Base-by-base conservation (phyloP, 2,888 invertebrate species). In the Tenthredo scrophulariae region DNA sequence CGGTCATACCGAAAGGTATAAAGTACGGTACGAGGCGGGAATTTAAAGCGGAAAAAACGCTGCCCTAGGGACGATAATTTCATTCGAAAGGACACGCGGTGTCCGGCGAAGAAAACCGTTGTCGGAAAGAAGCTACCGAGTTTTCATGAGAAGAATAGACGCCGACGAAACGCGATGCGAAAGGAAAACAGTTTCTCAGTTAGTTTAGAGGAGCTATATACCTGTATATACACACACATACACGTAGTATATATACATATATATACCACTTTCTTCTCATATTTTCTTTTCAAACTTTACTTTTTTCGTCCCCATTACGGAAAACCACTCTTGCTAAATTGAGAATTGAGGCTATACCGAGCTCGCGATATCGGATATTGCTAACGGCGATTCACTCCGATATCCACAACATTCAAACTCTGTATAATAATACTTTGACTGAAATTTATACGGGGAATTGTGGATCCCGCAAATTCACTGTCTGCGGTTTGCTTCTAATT, bases 61-160 rank as follows among this genome's bases (percentile, higher is more conserved):
- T 9, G 18, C 54, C 54, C 77, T 54, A 29, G 77, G 50, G 77
- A 77, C 50, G 77, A 77, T 77, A 77, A 77, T 50, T 77, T 77
- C 50, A 77, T 77, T 77, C 33, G 50, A 54, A 54, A 77, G 50
- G 77, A 50, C 77, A 54, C 29, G 50, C 18, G 54, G 46, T 18
- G 33, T 77, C 77, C 50, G 33, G 26, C 9, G 46, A 77, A 29
- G 54, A 54, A 29, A 29, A 50, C 50, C 40, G 72, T 72, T 40
- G 26, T 75, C 46, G 5, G n/a, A 29, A 29, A 15, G 2, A 43
- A 22, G 37, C 37, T 7, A 2, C 26, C 29, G n/a, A 72, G 72
- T n/a, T n/a, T 72, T 15, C 54, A 54, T 5, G 50, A 50, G 67
- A 15, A 33, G 67, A 67, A 67, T 67, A 26, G 29, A 67, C 67